Base-by-base conservation (phyloP, 2,888 invertebrate genomes). In the Oligia strigilis region DNA sequence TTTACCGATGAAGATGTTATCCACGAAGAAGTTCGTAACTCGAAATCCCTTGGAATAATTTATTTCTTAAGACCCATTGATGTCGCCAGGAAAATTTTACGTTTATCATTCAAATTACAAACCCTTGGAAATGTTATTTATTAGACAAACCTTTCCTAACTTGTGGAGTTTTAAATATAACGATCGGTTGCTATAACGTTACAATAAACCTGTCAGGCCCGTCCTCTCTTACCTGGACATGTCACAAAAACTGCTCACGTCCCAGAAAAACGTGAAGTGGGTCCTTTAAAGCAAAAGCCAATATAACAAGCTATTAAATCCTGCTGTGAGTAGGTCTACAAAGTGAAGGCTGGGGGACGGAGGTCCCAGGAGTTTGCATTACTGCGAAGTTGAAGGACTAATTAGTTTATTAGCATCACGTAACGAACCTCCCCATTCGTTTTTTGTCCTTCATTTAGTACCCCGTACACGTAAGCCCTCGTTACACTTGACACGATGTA, bases 361-460 rank as follows among this genome's bases (percentile, higher is more conserved):
- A 5, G 29, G 14, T 75, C 19, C 40, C 29, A 69, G 19, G 29
- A 62, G 3, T 55, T 70, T 55, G 58, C 65, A 62, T 76, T 70
- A 69, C 49, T 62, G 36, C 62, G 70, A 66, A 46, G 58, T 75
- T 75, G 52, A 64, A 36, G 52, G 46, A 73, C 40, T 66, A 74
- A 78, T 81, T 78, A 77, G 81, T 78, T 79, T 70, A 62, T 77
- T 72, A 75, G 58, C 77, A 69, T 55, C 55, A 66, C 64, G 77
- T 75, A 75, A 70, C 65, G 9, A 62, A 84, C 55, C 36, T 52
- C 62, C 46, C 66, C 11, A 49, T 66, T 72, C 40, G 19, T 78
- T 75, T 77, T 86, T 86, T 79, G 65, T 46, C 23, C 67, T 74
- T 29, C 67, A 52, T 77, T 55, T 43, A 52, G 36, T 43, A 64